Percentiles rank a stretch among this genome's conserved stretches.
Conservation (phyloP, 2,888 invertebrate species). For the Habrosyne pyritoides region DNA sequence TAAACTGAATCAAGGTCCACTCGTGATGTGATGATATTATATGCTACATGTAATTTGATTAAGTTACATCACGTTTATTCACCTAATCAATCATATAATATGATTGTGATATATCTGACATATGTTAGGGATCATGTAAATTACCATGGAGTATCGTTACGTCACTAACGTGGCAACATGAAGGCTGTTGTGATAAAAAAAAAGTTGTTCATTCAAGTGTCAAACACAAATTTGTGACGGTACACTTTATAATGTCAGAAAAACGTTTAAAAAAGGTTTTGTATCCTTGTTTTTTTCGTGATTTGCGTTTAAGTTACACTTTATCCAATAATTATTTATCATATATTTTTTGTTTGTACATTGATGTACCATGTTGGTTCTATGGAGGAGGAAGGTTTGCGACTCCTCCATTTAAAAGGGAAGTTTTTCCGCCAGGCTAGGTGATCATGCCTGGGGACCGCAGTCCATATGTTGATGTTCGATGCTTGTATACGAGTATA, state of each 20-base stretch:
- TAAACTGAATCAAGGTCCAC: neutral
- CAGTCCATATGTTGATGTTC: too few relatives aligned
- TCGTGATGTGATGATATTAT: conserved; percentile 4
- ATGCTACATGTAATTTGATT: conserved; percentile 6
- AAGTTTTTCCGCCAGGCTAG: too few relatives aligned
- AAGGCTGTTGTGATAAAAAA: neutral
- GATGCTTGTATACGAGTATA: too few relatives aligned
- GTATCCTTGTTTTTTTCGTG: neutral
- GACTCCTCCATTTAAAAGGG: too few relatives aligned
- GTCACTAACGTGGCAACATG: neutral
- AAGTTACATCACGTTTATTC: conserved; percentile 26
- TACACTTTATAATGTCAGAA: neutral
- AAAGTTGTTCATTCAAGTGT: neutral
- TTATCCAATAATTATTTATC: too few relatives aligned
- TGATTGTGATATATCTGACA: conserved; percentile 41
- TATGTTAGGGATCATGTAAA: conserved; percentile 36
- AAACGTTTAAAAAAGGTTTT: neutral
- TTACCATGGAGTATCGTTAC: conserved; percentile 17
- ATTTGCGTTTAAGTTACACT: neutral
- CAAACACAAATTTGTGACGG: neutral
- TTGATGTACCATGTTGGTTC: too few relatives aligned
- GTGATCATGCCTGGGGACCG: too few relatives aligned
- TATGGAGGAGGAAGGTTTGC: too few relatives aligned
- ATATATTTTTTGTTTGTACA: too few relatives aligned
- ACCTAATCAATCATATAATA: conserved; percentile 28